Percentiles rank a stretch among this genome's conserved stretches.
These are phyloP conservation scores for Drosophila lowei DNA, from an alignment of 1,140 invertebrate species.

Conservation along the genomic window DNA sequence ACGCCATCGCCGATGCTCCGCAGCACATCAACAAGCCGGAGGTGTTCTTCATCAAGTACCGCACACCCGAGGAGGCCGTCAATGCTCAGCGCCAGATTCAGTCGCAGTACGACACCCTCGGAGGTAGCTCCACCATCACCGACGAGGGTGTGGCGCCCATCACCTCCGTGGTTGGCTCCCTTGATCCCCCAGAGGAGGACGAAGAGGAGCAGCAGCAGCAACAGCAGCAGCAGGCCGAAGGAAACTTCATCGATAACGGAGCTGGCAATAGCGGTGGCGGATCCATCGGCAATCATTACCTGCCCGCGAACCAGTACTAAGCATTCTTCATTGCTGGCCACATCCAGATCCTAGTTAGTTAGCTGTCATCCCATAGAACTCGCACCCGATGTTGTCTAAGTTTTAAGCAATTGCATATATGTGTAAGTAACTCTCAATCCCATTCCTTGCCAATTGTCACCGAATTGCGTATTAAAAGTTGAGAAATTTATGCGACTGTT, in stretches of 20 bases:
- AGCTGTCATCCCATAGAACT: slow-evolving; percentile 38
- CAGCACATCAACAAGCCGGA: slow-evolving; percentile 85
- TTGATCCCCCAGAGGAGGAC: slow-evolving; percentile 72
- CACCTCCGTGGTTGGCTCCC: slow-evolving; percentile 76
- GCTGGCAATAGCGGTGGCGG: slow-evolving; percentile 35
- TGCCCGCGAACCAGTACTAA: slow-evolving; percentile 76
- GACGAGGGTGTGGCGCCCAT: slow-evolving; percentile 79
- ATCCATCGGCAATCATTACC: slow-evolving; percentile 57
- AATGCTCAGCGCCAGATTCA: slow-evolving; percentile 81
- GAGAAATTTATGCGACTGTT: not conserved
- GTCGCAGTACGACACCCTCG: slow-evolving; percentile 77
- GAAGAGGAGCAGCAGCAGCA: slow-evolving; percentile 65
- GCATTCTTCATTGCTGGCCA: slow-evolving; percentile 66
- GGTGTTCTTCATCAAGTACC: slow-evolving; percentile 86
- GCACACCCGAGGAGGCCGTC: slow-evolving; percentile 86
- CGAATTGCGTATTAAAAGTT: slow-evolving; percentile 38
- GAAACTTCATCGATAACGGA: slow-evolving; percentile 42
- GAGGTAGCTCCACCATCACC: slow-evolving; percentile 74
- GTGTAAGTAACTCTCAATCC: too few relatives aligned
- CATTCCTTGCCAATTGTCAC: slow-evolving; percentile 5
- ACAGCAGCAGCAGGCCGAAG: slow-evolving; percentile 30
- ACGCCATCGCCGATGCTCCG: slow-evolving; percentile 88
- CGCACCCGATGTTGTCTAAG: slow-evolving; percentile 26
- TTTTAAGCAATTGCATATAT: slow-evolving; percentile 36
- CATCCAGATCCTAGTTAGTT: slow-evolving; percentile 67